Evolutionary conservation across 2,113 vertebrate genomes (phyloP).

Genomic region (Myiagra hebetior): DNA sequence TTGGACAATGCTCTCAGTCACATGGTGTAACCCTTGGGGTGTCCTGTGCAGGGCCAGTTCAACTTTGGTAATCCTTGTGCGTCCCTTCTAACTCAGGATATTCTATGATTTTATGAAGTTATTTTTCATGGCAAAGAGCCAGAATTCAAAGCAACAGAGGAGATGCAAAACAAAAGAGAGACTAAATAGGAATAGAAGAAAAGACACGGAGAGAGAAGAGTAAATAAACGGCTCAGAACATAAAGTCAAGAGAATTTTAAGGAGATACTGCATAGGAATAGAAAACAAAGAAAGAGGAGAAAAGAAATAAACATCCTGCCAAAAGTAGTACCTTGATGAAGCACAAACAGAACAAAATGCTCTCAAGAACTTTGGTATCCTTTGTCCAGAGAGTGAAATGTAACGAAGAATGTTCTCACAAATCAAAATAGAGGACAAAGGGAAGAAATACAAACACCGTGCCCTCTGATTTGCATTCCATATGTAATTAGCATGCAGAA

Average conservation of each 20-base stretch:
- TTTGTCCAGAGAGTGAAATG: neutral
- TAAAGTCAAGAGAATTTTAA: neutral
- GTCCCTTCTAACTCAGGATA: neutral
- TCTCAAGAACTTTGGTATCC: neutral
- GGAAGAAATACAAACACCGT: neutral
- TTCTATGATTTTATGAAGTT: neutral
- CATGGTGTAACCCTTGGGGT: neutral
- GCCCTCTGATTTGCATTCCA: neutral
- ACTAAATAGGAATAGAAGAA: neutral
- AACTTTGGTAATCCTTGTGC: rapidly evolving
- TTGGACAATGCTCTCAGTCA: neutral
- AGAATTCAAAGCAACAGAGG: neutral
- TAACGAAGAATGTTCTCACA: neutral
- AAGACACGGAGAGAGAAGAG: neutral
- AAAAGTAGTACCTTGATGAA: neutral
- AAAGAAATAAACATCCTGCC: neutral
- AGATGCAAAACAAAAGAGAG: neutral
- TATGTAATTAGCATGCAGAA: neutral
- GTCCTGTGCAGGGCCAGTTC: neutral
- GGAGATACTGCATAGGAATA: neutral
- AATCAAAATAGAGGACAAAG: neutral
- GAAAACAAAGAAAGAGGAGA: neutral
- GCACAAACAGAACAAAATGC: neutral
- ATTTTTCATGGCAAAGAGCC: neutral
- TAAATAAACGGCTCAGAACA: neutral